Evolutionary conservation across 2,888 invertebrate genomes (phyloP).

Genomic region (Diarsia rubi): DNA sequence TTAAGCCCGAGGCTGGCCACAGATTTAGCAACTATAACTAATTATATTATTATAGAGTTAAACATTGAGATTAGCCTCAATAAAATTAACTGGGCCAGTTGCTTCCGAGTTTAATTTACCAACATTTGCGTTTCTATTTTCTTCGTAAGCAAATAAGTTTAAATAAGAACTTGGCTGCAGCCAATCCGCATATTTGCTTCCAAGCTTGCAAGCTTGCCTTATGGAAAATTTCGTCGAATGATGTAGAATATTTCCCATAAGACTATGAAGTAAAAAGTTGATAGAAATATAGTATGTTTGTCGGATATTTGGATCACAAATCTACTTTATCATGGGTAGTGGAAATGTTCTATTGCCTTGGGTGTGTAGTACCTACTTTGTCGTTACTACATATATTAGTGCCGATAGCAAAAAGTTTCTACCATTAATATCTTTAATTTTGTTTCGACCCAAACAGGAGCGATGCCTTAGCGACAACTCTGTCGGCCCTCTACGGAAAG

Average conservation of each 20-base stretch:
- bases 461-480: conserved; percentile 96
- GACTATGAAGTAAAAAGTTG: neutral
- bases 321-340: neutral
- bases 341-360: neutral
- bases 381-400: neutral
- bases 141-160: neutral
- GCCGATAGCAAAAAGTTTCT: neutral
- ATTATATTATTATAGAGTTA: conserved; percentile 16
- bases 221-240: neutral
- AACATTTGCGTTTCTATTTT: neutral
- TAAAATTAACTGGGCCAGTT: conserved; percentile 5
- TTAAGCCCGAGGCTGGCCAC: conserved; percentile 12
- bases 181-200: neutral
- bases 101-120: neutral
- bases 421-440: neutral
- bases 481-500: conserved; percentile 98
- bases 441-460: conserved; percentile 88
- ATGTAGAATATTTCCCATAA: neutral
- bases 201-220: neutral
- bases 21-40: conserved; percentile 22
- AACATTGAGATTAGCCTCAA: conserved; percentile 9
- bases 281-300: neutral
- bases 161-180: neutral
- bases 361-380: neutral
- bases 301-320: neutral